A percentile compares a stretch with the other conserved stretches of the same genome.
Conservation (phyloP, 2,797 vertebrate genomes). For the Lates japonicus region DNA sequence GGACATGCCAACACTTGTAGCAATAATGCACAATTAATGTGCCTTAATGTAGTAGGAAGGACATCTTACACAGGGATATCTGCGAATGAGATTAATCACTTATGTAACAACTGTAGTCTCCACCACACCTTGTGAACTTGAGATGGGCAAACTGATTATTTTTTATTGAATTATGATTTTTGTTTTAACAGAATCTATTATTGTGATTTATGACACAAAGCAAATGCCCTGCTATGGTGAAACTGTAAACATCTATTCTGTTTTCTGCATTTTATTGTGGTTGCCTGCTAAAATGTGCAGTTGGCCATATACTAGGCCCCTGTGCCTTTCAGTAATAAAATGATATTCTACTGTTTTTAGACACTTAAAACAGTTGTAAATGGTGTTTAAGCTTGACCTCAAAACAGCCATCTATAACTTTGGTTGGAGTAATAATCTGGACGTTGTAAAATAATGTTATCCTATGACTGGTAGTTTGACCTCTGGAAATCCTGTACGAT, state of each 20-base stretch:
- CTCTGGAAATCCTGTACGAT: conserved; percentile 79
- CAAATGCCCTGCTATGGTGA: neutral
- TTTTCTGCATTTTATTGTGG: neutral
- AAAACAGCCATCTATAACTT: conserved; percentile 60
- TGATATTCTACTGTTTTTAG: conserved; percentile 31
- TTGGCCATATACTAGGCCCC: neutral
- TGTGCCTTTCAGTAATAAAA: conserved; percentile 31
- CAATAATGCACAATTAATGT: too few relatives aligned
- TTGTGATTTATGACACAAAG: neutral
- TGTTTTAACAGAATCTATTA: neutral
- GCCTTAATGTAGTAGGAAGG: too few relatives aligned
- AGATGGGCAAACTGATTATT: too few relatives aligned
- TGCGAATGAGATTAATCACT: too few relatives aligned
- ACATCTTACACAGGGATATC: too few relatives aligned
- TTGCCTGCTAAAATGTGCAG: conserved; percentile 6
- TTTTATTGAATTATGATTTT: neutral
- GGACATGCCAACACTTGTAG: too few relatives aligned
- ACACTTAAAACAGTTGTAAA: conserved; percentile 23
- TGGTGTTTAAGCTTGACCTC: conserved; percentile 62
- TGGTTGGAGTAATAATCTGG: conserved; percentile 58
- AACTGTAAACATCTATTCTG: neutral
- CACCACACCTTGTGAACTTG: neutral
- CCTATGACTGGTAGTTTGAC: conserved; percentile 76
- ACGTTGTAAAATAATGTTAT: conserved; percentile 70
- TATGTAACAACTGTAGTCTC: too few relatives aligned